These are phyloP conservation scores for Numenius phaeopus DNA, from an alignment of 2,797 vertebrate genomes.

Conservation along the genomic window DNA sequence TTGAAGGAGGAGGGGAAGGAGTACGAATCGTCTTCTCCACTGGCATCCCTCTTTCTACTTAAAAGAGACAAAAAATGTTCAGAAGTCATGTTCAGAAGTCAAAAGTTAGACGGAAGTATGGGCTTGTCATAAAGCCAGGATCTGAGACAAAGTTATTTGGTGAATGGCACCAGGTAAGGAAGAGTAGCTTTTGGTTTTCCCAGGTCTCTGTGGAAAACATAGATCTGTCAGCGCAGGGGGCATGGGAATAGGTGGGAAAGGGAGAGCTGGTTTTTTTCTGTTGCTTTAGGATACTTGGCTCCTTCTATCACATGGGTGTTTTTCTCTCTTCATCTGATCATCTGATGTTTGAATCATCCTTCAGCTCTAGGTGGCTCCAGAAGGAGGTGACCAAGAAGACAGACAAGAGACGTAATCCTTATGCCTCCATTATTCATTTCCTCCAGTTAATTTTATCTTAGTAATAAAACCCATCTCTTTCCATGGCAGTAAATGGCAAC, in stretches of 20 bases:
- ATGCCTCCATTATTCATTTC: accelerated
- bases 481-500: neutral
- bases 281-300: neutral
- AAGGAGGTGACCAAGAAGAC: neutral
- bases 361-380: neutral
- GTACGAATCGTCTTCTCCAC: neutral
- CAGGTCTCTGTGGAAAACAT: neutral
- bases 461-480: neutral
- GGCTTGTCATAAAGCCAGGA: neutral
- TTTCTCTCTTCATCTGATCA: neutral
- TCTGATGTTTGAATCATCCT: neutral
- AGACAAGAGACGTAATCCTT: neutral
- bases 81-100: neutral
- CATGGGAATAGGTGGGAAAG: accelerated
- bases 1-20: neutral
- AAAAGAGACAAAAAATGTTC: neutral
- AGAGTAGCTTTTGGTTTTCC: neutral
- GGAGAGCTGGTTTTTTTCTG: neutral
- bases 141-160: neutral
- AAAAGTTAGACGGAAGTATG: neutral
- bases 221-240: neutral
- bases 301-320: neutral
- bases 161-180: neutral
- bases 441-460: neutral
- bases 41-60: neutral